Base-by-base conservation (phyloP, 2,113 vertebrate species). In the Otis tarda region DNA sequence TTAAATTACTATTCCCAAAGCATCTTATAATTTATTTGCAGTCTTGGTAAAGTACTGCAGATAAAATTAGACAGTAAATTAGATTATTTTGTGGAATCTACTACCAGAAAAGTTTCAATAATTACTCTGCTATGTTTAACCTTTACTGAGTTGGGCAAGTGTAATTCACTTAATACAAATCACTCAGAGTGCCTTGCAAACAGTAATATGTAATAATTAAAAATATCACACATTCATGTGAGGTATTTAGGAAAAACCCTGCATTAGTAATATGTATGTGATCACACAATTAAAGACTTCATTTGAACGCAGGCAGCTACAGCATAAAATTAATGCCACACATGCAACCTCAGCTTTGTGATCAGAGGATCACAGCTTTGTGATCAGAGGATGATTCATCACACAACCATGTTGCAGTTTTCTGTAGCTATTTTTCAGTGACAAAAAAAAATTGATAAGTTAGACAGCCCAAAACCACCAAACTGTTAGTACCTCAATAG, bases 21-120 rank as follows among this genome's bases (percentile, higher is more conserved):
- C 89, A 95, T 84, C 39, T 75, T 64, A 55, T 71, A 89, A 95
- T 95, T 91, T 92, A 93, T 95, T 95, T 93, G 89, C 89, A 89
- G 69, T 75, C 89, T 84, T 47, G 69, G 60, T 83, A 89, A 92
- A 94, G 93, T 63, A 87, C 60, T 95, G 69, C 77, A 84, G 91
- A 95, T 89, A 87, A 94, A 92, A 95, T 97, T 87, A 97, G 83
- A 78, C 65, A 64, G 86, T 41, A 93, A 94, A 95, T 95, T 95
- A 92, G 89, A 92, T 95, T 96, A 95, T 95, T 92, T 67, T 87
- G 89, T 73, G 37, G 82, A 78, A 87, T 59, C 50, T 83, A 90
- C 90, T 60, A 77, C 25, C 71, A 92, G 94, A 88, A 94, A 95
- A 88, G 90, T 75, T 83, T 93, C 80, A 30, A 5, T 93, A 95